Conservation (phyloP, 2,888 invertebrate species). For the Leptinotarsa rubiginosa region DNA sequence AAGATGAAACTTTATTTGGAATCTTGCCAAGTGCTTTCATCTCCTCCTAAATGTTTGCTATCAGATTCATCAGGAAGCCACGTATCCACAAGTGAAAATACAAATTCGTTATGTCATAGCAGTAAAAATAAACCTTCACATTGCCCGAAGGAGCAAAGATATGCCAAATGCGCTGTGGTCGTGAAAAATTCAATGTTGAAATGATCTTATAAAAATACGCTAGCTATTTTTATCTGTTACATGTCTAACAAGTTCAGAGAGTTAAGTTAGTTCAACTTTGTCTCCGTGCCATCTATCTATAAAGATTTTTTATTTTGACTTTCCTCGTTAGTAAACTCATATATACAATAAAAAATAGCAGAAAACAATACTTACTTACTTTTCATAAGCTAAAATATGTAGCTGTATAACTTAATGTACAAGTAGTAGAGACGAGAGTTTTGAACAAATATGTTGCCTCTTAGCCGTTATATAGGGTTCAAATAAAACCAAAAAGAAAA, state of each 20-base stretch:
- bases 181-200: slow-evolving; percentile 27
- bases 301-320: too few species aligned
- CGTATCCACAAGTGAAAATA: slow-evolving; percentile 15
- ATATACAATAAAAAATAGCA: too few species aligned
- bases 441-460: too few species aligned
- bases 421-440: too few species aligned
- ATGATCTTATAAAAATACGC: slow-evolving; percentile 17
- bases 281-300: not conserved
- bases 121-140: slow-evolving; percentile 20
- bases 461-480: too few species aligned
- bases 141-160: slow-evolving; percentile 15
- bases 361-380: too few species aligned
- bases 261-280: not conserved
- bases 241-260: slow-evolving; percentile 2
- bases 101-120: slow-evolving; percentile 10
- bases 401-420: too few species aligned
- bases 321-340: too few species aligned
- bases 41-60: not conserved
- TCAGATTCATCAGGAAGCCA: slow-evolving; percentile 13
- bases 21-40: not conserved
- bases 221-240: slow-evolving; percentile 37
- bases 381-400: too few species aligned
- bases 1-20: not conserved
- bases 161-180: slow-evolving; percentile 23
- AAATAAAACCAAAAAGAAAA: too few species aligned